Evolutionary conservation across 2,797 vertebrate genomes (phyloP), one percentile per base, ranked within the genome.

Genomic region (Parauchenoglanis ngamensis): DNA sequence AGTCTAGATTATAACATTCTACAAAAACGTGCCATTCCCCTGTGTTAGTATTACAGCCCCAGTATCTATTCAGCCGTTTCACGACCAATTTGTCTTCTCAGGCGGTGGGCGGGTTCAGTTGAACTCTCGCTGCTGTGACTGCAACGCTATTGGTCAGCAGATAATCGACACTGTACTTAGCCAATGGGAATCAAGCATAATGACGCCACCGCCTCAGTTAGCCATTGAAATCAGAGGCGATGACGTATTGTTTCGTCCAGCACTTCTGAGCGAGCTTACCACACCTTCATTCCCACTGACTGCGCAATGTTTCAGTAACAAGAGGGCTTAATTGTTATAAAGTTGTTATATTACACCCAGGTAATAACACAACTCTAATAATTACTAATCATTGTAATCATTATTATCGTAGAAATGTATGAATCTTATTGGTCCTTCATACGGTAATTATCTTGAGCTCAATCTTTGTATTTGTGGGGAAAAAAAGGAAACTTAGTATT

Each of bases 121-220:
- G 57, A 31, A 63, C 21, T 40, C 78, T 35, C 5, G 15, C 2
- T 52, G 7, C 61, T 31, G 46, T 31, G 17, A 1, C 7, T 67
- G 46, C 61, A 83, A 28, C n/a, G 6, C 44, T 46, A 87, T 75
- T 83, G 79, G 86, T 75, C 56, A 63, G 13, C 23, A 31, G 21
- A 52, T 73, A 25, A 82, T 3, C 12, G 67, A 86, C 79, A 35
- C 13, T 11, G 2, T 0, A 19, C 2, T 63, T 35, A 75, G 61
- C 86, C 86, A 75, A 65, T 87, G 31, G 35, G 2, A 70, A 70
- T 44, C 31, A 57, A 56, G n/a, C 4, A 0, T n/a, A 61, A 79
- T 65, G 59, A 67, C 46, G 63, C 11, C 15, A 67, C 4, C 10
- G 15, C 3, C n/a, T 6, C 57, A 19, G 59, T 19, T 19, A 17